These are phyloP conservation scores for Acanthosepion lycidas DNA, from an alignment of 2,888 invertebrate species.

Conservation along the genomic window DNA sequence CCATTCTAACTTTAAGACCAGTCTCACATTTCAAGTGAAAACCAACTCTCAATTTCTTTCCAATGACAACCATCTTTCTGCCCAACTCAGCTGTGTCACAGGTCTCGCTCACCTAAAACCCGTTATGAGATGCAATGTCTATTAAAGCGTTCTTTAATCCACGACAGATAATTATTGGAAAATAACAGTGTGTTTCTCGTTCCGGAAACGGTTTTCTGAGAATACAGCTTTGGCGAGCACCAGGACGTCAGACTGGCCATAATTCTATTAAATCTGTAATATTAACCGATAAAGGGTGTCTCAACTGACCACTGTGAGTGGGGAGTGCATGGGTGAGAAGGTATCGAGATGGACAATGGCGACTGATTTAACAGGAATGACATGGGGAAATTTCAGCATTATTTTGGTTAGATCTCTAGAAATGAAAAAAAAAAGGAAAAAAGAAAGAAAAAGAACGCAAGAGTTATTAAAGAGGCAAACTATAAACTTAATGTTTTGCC, in stretches of 20 bases:
- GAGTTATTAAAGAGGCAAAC: too few relatives aligned
- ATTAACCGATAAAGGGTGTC: background rate
- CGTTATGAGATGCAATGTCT: background rate
- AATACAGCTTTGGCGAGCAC: background rate
- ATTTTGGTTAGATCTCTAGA: too few relatives aligned
- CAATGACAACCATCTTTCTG: background rate
- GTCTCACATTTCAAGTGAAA: background rate
- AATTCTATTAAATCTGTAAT: background rate
- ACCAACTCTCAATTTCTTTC: background rate
- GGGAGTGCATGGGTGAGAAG: background rate
- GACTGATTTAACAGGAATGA: background rate
- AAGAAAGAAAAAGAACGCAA: too few relatives aligned
- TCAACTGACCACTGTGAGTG: background rate
- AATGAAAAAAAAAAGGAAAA: too few relatives aligned
- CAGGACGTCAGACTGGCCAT: background rate
- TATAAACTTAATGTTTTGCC: too few relatives aligned
- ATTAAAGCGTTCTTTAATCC: background rate
- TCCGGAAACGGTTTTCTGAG: background rate
- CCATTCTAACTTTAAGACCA: background rate
- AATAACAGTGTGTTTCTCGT: background rate
- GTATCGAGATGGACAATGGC: background rate
- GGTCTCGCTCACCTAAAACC: background rate
- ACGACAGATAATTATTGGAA: background rate
- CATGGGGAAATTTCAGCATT: too few relatives aligned
- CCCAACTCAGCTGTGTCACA: background rate